Evolutionary conservation across 2,113 vertebrate species (phyloP).

Genomic region (Erythrocercus mccallii): DNA sequence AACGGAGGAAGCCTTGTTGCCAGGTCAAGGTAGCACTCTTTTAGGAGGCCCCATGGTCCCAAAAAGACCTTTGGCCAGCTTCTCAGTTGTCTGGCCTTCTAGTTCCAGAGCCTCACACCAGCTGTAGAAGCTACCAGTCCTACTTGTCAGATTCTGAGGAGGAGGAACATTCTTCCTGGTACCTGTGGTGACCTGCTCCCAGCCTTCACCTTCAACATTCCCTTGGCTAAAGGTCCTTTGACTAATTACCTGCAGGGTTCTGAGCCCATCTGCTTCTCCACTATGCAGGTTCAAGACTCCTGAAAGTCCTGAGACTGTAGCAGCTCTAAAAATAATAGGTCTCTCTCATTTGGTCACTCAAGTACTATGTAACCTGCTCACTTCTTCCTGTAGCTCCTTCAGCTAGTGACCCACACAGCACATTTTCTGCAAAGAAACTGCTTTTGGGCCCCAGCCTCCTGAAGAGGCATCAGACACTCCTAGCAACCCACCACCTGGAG

Average conservation of each 20-base stretch:
- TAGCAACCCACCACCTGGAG: too few relatives aligned
- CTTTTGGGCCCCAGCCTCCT: not conserved
- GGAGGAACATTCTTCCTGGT: not conserved
- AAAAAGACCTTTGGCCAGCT: not conserved
- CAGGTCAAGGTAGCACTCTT: rapidly evolving
- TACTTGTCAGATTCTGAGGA: not conserved
- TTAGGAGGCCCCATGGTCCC: not conserved
- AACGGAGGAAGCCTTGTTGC: not conserved
- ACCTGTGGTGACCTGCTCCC: not conserved
- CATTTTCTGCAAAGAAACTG: not conserved
- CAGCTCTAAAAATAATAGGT: not conserved
- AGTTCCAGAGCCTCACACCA: not conserved
- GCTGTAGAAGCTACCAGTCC: not conserved
- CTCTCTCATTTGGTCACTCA: rapidly evolving
- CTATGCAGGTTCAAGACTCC: not conserved
- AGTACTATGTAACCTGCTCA: too few relatives aligned
- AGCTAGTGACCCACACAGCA: not conserved
- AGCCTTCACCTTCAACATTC: not conserved
- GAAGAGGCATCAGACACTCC: not conserved
- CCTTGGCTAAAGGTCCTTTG: not conserved
- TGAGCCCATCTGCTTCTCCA: not conserved
- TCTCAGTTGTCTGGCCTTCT: not conserved
- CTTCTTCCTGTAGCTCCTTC: not conserved
- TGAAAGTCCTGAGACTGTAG: not conserved
- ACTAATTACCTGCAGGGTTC: not conserved